Evolutionary conservation across 2,888 invertebrate species (phyloP).

Genomic region (Acronicta alni): DNA sequence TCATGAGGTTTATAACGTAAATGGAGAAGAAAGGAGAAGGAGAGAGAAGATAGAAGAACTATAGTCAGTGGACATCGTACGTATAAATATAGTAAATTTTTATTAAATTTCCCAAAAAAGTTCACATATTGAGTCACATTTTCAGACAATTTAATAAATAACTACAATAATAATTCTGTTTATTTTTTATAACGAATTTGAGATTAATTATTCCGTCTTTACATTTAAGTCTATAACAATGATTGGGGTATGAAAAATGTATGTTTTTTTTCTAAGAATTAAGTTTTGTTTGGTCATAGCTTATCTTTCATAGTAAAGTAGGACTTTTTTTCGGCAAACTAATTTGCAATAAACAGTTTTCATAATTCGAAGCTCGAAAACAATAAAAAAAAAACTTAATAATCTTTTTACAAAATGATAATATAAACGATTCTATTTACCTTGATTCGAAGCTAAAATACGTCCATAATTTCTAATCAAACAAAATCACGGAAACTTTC

Average conservation of each 20-base stretch:
- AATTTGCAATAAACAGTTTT: too few species aligned
- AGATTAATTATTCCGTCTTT: constrained; percentile 31
- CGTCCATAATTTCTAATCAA: too few species aligned
- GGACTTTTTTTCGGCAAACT: background rate
- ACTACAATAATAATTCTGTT: background rate
- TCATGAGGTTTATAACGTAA: too few species aligned
- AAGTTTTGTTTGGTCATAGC: constrained; percentile 47
- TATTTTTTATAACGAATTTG: constrained; percentile 12
- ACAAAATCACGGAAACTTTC: too few species aligned
- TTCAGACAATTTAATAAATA: constrained; percentile 11
- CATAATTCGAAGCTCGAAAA: too few species aligned
- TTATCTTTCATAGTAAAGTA: constrained; percentile 28
- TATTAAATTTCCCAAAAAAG: constrained; percentile 10
- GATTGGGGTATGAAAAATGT: constrained; percentile 17
- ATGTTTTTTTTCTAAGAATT: constrained; percentile 27
- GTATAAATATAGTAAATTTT: background rate
- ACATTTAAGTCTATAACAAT: constrained; percentile 9
- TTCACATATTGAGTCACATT: too few species aligned
- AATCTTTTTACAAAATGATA: too few species aligned
- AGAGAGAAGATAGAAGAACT: constrained; percentile 12
- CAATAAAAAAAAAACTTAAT: too few species aligned
- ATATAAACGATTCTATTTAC: too few species aligned
- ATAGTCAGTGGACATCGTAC: constrained; percentile 1
- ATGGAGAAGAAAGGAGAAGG: too few species aligned
- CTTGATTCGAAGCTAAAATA: too few species aligned